Evolutionary conservation across 1,140 invertebrate species (phyloP).

Genomic region (Planococcus citri): DNA sequence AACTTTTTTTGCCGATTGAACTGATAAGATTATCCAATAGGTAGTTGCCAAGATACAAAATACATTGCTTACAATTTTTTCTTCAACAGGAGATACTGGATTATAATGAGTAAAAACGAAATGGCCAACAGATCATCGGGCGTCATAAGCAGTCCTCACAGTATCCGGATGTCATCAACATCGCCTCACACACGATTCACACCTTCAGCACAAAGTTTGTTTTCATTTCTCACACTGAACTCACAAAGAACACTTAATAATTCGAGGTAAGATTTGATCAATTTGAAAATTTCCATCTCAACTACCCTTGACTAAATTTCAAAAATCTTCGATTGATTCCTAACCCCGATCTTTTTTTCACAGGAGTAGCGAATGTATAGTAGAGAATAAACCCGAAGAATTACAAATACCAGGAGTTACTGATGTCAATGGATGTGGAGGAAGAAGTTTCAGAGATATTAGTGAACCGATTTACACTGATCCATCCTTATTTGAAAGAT

Average conservation of each 20-base stretch:
- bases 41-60: too few species aligned
- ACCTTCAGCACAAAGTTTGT: neutral
- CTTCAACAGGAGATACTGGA: constrained; percentile 48
- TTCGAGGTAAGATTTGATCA: constrained; percentile 17
- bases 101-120: constrained; percentile 52
- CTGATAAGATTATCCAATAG: too few species aligned
- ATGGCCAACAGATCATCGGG: constrained; percentile 36
- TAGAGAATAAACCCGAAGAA: constrained; percentile 14
- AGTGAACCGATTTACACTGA: constrained; percentile 88
- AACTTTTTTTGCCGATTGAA: too few species aligned
- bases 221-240: constrained; percentile 17
- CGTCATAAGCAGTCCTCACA: neutral
- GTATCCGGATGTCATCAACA: neutral
- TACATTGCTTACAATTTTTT: too few species aligned
- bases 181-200: constrained; percentile 16
- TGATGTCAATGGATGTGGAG: neutral
- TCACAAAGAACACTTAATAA: constrained; percentile 8
- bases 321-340: too few species aligned
- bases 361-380: constrained; percentile 1
- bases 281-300: neutral
- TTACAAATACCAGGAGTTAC: constrained; percentile 9
- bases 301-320: neutral
- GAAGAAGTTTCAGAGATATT: constrained; percentile 53
- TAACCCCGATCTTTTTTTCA: too few species aligned
- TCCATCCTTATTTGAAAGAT: constrained; percentile 75